A percentile compares a stretch with the other conserved stretches of the same genome.
Evolutionary conservation across 2,797 vertebrate species (phyloP).

Genomic region (Morus bassanus): DNA sequence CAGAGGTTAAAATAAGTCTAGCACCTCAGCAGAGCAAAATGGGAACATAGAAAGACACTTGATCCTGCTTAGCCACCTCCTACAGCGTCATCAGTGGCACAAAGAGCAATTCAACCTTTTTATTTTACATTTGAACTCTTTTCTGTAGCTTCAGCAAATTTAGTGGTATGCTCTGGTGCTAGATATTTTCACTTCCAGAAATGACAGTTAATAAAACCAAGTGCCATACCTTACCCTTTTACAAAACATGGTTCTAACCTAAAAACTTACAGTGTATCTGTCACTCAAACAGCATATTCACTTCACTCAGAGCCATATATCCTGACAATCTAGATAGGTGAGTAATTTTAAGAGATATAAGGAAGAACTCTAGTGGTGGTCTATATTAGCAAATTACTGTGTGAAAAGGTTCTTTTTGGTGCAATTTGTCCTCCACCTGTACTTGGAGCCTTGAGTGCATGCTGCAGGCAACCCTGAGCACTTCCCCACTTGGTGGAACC

Average conservation of each 20-base stretch:
- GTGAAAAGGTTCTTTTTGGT: not conserved
- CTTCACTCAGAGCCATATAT: not conserved
- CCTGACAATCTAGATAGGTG: not conserved
- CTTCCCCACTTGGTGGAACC: not conserved
- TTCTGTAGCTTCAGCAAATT: not conserved
- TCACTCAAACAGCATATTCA: not conserved
- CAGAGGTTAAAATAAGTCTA: not conserved
- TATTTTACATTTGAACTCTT: not conserved
- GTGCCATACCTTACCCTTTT: not conserved
- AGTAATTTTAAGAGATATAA: not conserved
- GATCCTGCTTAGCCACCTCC: not conserved
- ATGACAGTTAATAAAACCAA: not conserved
- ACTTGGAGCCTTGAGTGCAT: not conserved
- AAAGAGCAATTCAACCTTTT: not conserved
- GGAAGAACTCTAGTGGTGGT: not conserved
- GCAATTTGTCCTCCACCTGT: not conserved
- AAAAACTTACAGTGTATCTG: not conserved
- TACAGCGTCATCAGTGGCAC: not conserved
- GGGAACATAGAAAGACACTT: not conserved
- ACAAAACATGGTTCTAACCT: not conserved
- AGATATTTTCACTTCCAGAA: not conserved
- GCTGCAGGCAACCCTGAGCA: not conserved
- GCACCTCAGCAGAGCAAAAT: not conserved
- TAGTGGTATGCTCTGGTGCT: not conserved
- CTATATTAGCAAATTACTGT: not conserved